Evolutionary conservation across 2,888 invertebrate species (phyloP).

Genomic region (Pasiphila rectangulata): DNA sequence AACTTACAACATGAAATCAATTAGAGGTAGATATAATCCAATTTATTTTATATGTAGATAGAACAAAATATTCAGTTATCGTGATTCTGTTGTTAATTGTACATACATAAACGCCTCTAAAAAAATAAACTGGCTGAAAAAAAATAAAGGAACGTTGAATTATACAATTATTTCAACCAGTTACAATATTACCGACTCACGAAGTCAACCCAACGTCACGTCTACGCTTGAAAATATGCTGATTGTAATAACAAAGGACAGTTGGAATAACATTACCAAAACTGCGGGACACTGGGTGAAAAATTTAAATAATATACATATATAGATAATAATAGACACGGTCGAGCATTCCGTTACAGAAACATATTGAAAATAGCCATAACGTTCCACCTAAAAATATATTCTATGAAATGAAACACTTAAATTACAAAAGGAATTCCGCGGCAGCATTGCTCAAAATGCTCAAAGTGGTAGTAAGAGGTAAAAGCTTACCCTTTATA

Average conservation of each 20-base stretch:
- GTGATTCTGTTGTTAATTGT: too few species aligned
- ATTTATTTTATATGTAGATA: too few species aligned
- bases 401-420: slow-evolving; percentile 64
- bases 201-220: background rate
- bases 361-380: slow-evolving; percentile 46
- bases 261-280: slow-evolving; percentile 8
- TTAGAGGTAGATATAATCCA: too few species aligned
- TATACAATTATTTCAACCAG: too few species aligned
- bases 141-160: too few species aligned
- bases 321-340: too few species aligned
- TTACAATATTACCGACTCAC: too few species aligned
- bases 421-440: slow-evolving; percentile 75
- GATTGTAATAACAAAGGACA: slow-evolving; percentile 6
- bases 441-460: slow-evolving; percentile 57
- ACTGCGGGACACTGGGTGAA: slow-evolving; percentile 5
- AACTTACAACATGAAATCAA: too few species aligned
- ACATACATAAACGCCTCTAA: too few species aligned
- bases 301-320: slow-evolving; percentile 15
- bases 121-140: background rate
- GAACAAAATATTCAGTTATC: too few species aligned
- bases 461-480: slow-evolving; percentile 64
- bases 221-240: background rate
- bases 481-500: slow-evolving; percentile 79
- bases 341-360: slow-evolving; percentile 12
- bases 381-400: slow-evolving; percentile 59